Conservation (phyloP, 2,797 vertebrate genomes). For the Tangara arthus region DNA sequence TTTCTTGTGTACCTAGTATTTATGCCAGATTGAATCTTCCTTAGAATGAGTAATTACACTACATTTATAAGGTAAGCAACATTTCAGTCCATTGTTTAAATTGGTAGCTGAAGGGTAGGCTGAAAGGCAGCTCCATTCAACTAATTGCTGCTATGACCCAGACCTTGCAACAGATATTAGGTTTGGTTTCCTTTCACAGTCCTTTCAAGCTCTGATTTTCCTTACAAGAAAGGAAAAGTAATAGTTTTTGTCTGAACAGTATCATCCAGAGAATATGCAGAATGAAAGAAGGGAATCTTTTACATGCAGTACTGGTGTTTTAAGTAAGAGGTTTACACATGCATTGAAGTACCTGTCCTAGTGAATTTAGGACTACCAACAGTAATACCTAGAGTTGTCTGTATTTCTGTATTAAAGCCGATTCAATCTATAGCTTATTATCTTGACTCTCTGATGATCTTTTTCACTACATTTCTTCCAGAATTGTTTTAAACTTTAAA, state of each 20-base stretch:
- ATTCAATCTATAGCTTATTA: not conserved
- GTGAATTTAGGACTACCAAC: not conserved
- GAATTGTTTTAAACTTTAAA: not conserved
- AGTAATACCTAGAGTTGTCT: not conserved
- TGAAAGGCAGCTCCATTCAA: conserved; percentile 42
- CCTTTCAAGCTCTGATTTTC: conserved; percentile 18
- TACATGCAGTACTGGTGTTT: not conserved
- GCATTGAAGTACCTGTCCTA: not conserved
- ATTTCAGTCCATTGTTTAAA: conserved; percentile 65
- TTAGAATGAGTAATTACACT: conserved; percentile 52
- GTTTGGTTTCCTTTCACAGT: conserved; percentile 20
- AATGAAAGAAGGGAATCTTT: not conserved
- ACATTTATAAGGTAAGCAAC: conserved; percentile 43
- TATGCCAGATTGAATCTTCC: conserved; percentile 14
- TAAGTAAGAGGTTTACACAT: not conserved
- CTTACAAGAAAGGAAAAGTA: not conserved
- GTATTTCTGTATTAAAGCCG: not conserved
- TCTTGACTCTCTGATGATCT: not conserved
- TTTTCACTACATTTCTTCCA: not conserved
- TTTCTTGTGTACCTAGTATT: conserved; percentile 6
- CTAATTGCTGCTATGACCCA: conserved; percentile 65
- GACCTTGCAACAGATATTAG: conserved; percentile 61
- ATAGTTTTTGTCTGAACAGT: not conserved
- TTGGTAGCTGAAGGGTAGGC: conserved; percentile 28
- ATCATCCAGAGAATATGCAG: not conserved